phyloP scores from a whole-genome alignment of 2,113 vertebrate species.

The Proterorhinus semilunaris region DNA sequence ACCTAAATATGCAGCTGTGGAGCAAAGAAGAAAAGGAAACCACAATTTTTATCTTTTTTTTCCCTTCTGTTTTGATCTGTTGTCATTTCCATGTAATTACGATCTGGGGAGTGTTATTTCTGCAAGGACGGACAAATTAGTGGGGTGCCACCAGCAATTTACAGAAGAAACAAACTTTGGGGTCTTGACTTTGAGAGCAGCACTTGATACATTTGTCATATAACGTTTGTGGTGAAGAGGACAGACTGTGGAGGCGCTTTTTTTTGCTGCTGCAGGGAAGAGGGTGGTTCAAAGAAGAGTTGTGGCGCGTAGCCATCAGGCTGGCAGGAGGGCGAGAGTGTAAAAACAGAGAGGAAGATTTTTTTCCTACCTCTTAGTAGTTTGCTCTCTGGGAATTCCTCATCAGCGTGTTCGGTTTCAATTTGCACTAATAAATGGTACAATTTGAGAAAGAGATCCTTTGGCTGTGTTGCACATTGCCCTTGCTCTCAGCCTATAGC shows the following conservation, averaged over 20 bases:
- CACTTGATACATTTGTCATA: too few species aligned
- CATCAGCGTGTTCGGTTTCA: background rate
- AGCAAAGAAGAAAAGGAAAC: background rate
- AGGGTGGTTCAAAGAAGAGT: background rate
- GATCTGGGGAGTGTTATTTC: background rate
- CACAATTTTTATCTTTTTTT: background rate
- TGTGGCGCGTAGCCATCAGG: background rate
- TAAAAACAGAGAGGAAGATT: too few species aligned
- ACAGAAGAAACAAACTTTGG: background rate
- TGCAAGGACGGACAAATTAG: background rate
- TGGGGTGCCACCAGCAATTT: background rate
- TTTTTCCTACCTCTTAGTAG: too few species aligned
- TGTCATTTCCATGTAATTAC: background rate
- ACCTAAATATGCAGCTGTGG: conserved; percentile 6
- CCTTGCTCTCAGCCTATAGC: conserved; percentile 22
- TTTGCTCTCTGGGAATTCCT: too few species aligned
- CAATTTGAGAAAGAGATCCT: background rate
- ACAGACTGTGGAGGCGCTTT: background rate
- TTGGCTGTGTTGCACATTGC: background rate
- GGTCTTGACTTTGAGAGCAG: background rate
- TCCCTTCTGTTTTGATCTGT: background rate
- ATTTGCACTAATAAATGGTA: background rate
- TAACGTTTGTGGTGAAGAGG: background rate
- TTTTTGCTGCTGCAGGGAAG: background rate
- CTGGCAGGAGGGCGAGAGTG: background rate